phyloP scores from a whole-genome alignment of 2,888 invertebrate species.

The Shargacucullia verbasci region DNA sequence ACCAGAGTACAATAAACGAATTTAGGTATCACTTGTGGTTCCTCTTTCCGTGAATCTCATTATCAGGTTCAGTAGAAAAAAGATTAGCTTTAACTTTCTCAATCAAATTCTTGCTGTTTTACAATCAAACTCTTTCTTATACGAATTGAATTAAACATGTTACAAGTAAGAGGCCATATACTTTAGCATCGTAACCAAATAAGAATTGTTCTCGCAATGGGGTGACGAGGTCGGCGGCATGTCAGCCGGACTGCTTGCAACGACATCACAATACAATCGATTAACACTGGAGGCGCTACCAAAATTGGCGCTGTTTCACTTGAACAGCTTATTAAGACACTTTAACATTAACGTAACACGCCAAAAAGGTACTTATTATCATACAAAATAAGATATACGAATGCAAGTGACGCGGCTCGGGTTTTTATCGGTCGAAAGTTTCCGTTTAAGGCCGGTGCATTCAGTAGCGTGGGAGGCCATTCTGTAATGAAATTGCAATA shows the following conservation, averaged over 20 bases:
- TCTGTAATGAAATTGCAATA: constrained; percentile 57
- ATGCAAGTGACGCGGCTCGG: constrained; percentile 6
- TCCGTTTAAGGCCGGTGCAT: constrained; percentile 57
- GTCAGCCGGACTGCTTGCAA: constrained; percentile 59
- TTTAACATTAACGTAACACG: constrained; percentile 35
- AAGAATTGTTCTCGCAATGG: constrained; percentile 67
- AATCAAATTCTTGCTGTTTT: background rate
- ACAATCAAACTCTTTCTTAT: constrained; percentile 6
- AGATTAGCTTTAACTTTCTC: too few relatives aligned
- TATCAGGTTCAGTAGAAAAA: too few relatives aligned
- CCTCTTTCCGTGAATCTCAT: too few relatives aligned
- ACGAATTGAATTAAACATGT: constrained; percentile 13
- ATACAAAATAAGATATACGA: constrained; percentile 32
- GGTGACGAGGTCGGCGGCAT: constrained; percentile 73
- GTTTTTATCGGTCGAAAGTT: constrained; percentile 42
- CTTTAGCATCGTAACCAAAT: constrained; percentile 74
- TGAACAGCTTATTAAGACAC: constrained; percentile 61
- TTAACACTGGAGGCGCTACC: constrained; percentile 74
- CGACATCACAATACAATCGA: constrained; percentile 74
- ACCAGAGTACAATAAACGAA: too few relatives aligned
- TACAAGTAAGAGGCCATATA: constrained; percentile 33
- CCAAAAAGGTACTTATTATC: constrained; percentile 37
- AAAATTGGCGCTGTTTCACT: constrained; percentile 75
- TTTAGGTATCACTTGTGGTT: too few relatives aligned
- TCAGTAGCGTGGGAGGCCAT: constrained; percentile 60